phyloP scores from a whole-genome alignment of 2,888 invertebrate species.

The Tetanocera ferruginea region DNA sequence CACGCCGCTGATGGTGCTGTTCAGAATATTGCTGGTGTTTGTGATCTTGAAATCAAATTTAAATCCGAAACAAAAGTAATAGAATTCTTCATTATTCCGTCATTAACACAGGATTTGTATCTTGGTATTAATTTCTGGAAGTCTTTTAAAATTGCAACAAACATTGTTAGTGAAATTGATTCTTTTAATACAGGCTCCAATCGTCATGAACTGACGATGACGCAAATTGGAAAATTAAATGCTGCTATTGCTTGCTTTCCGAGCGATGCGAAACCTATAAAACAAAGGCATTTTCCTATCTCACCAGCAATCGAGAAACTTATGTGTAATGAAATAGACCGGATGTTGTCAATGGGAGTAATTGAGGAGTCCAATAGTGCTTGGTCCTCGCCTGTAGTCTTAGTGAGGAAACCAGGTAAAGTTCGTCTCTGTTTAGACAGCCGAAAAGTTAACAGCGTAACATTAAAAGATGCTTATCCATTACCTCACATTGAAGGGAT shows the following conservation, averaged over 20 bases:
- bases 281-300: slow-evolving; percentile 36
- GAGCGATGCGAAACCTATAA: slow-evolving; percentile 20
- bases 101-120: slow-evolving; percentile 38
- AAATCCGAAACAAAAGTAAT: neutral
- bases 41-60: no score
- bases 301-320: slow-evolving; percentile 28
- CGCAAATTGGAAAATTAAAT: neutral
- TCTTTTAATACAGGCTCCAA: neutral
- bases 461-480: slow-evolving; percentile 29
- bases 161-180: slow-evolving; percentile 1
- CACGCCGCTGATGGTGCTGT: no score
- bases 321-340: slow-evolving; percentile 34
- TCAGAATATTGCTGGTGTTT: no score
- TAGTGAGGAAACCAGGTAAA: slow-evolving; percentile 18
- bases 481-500: slow-evolving; percentile 29
- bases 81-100: slow-evolving; percentile 34
- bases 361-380: slow-evolving; percentile 51
- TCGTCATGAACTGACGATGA: neutral
- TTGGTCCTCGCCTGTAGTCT: slow-evolving; percentile 35
- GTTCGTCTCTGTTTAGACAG: slow-evolving; percentile 35
- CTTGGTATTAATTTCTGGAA: slow-evolving; percentile 43
- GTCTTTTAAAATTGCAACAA: neutral
- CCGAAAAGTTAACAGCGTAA: slow-evolving; percentile 28
- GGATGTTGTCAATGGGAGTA: slow-evolving; percentile 43
- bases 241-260: slow-evolving; percentile 6